phyloP scores from a whole-genome alignment of 2,797 vertebrate species.

The Mycteria americana region DNA sequence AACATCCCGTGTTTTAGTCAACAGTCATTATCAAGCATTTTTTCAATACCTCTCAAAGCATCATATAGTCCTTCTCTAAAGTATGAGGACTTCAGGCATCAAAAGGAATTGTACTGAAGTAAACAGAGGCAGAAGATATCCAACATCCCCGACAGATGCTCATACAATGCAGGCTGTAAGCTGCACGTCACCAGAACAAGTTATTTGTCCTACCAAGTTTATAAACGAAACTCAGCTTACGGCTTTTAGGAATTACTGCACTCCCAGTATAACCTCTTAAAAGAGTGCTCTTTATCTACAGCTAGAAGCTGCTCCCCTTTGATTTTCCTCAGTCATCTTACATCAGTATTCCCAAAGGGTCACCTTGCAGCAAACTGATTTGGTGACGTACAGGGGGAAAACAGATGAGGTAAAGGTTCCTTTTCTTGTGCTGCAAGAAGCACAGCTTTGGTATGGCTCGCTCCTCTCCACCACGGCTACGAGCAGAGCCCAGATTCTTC shows the following conservation, averaged over 20 bases:
- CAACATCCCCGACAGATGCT: neutral
- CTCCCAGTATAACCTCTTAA: neutral
- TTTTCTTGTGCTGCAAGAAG: neutral
- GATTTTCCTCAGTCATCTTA: neutral
- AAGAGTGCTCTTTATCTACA: neutral
- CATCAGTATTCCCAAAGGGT: neutral
- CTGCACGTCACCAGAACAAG: neutral
- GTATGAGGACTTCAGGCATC: neutral
- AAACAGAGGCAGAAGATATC: neutral
- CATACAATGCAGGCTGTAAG: neutral
- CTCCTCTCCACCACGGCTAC: neutral
- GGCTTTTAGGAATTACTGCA: neutral
- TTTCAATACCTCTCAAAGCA: neutral
- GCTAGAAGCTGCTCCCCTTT: neutral
- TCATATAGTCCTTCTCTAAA: neutral
- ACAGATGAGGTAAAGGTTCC: neutral
- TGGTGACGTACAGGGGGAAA: neutral
- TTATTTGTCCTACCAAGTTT: neutral
- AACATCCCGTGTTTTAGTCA: neutral
- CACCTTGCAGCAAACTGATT: neutral
- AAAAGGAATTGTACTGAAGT: neutral
- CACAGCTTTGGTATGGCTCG: neutral
- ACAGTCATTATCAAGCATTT: neutral
- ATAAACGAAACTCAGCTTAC: neutral
- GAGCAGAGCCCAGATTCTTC: neutral